Evolutionary conservation across 2,113 vertebrate species (phyloP).

Genomic region (Pogonocichla stellata): DNA sequence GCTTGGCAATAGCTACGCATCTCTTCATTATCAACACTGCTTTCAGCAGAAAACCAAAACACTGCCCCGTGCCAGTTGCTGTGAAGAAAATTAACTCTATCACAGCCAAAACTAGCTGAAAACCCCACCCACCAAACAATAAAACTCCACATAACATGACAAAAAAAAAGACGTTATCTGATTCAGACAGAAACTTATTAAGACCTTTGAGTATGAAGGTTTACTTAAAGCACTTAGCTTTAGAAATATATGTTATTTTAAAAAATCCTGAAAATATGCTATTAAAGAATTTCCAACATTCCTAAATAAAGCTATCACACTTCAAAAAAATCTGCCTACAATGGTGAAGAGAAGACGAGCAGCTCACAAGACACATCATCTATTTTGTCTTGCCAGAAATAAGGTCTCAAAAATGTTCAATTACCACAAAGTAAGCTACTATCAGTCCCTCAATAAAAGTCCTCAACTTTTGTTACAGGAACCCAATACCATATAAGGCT

Average conservation of each 20-base stretch:
- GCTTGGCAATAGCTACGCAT: not conserved
- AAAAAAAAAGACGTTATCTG: accelerated
- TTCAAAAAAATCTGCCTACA: not conserved
- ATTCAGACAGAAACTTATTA: not conserved
- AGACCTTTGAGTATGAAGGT: not conserved
- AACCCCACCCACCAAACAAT: not conserved
- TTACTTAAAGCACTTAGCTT: not conserved
- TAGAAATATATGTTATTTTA: not conserved
- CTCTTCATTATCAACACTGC: not conserved
- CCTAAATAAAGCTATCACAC: not conserved
- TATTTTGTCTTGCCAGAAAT: not conserved
- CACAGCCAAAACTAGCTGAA: not conserved
- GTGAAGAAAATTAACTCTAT: not conserved
- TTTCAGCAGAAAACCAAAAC: not conserved
- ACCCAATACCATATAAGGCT: not conserved
- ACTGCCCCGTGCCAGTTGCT: not conserved
- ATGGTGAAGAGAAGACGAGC: not conserved
- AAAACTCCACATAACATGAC: not conserved
- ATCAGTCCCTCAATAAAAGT: not conserved
- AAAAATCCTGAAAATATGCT: not conserved
- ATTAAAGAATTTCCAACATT: not conserved
- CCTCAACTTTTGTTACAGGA: not conserved
- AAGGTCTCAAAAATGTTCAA: not conserved
- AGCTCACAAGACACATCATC: not conserved
- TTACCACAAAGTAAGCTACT: not conserved